Percentiles rank a stretch among this genome's conserved stretches.
Conservation (phyloP, 2,797 vertebrate genomes). For the Somateria mollissima region DNA sequence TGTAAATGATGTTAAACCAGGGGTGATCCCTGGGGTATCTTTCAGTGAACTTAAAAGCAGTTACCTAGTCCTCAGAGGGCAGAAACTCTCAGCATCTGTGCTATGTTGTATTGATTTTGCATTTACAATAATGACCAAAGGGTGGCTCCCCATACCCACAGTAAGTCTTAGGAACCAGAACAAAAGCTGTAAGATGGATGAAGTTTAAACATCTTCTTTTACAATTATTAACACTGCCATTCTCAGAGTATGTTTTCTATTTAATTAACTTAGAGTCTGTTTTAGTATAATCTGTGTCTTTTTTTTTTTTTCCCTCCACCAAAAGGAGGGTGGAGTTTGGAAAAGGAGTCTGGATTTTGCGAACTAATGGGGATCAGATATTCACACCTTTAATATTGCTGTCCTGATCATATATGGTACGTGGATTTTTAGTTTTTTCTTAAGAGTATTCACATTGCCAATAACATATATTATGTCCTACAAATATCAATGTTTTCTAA, state of each 20-base stretch:
- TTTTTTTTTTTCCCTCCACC: not conserved
- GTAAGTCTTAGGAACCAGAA: not conserved
- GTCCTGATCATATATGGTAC: not conserved
- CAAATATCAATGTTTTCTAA: not conserved
- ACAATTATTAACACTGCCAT: not conserved
- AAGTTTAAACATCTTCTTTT: not conserved
- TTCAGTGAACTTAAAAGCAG: not conserved
- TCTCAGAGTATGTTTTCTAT: not conserved
- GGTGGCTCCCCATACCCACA: constrained; percentile 43
- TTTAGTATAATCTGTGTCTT: not conserved
- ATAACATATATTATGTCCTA: not conserved
- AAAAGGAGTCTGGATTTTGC: not conserved
- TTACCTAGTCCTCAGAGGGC: not conserved
- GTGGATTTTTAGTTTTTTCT: not conserved
- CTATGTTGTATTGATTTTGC: not conserved
- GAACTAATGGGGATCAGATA: not conserved
- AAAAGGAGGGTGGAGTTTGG: not conserved
- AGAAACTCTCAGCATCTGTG: not conserved
- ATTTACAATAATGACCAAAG: constrained; percentile 27
- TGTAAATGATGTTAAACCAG: not conserved
- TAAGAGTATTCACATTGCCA: not conserved
- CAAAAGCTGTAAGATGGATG: not conserved
- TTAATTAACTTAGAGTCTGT: not conserved
- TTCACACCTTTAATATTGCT: not conserved
- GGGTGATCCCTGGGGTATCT: not conserved